Evolutionary conservation across 2,888 invertebrate genomes (phyloP).

Genomic region (Apeira syringaria): DNA sequence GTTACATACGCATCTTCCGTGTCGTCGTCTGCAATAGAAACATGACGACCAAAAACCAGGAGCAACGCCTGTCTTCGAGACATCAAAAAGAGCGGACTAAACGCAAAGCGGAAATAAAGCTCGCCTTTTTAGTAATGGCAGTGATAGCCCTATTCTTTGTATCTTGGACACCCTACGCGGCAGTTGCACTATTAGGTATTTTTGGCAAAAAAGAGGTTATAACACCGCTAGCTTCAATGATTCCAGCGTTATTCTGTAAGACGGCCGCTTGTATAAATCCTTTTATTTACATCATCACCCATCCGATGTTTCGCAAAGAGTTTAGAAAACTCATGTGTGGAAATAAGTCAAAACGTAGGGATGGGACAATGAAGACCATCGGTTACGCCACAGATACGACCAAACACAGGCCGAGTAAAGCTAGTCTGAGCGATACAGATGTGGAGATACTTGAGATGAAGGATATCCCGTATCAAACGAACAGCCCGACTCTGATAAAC

Average conservation of each 20-base stretch:
- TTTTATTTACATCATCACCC: conserved; percentile 90
- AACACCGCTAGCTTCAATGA: conserved; percentile 88
- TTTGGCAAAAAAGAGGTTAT: conserved; percentile 85
- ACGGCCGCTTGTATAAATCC: conserved; percentile 92
- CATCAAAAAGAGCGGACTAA: conserved; percentile 85
- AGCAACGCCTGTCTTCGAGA: conserved; percentile 76
- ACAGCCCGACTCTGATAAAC: conserved; percentile 33
- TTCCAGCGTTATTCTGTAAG: conserved; percentile 92
- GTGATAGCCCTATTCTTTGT: conserved; percentile 90
- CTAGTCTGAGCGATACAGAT: conserved; percentile 68
- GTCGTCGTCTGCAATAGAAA: conserved; percentile 83
- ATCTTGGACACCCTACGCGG: conserved; percentile 93
- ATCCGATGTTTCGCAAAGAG: conserved; percentile 89
- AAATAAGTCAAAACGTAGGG: conserved; percentile 65
- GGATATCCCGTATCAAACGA: conserved; percentile 64
- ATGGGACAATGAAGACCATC: conserved; percentile 63
- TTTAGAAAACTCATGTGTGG: conserved; percentile 69
- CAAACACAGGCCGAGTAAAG: conserved; percentile 64
- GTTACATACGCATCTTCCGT: conserved; percentile 88
- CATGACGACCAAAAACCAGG: conserved; percentile 68
- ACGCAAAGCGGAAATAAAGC: conserved; percentile 87
- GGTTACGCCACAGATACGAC: conserved; percentile 57
- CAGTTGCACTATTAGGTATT: conserved; percentile 89
- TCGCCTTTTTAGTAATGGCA: conserved; percentile 87
- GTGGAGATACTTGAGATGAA: conserved; percentile 82